Conservation (phyloP, 1,140 invertebrate genomes). For the Ceratosolen fusciceps region DNA sequence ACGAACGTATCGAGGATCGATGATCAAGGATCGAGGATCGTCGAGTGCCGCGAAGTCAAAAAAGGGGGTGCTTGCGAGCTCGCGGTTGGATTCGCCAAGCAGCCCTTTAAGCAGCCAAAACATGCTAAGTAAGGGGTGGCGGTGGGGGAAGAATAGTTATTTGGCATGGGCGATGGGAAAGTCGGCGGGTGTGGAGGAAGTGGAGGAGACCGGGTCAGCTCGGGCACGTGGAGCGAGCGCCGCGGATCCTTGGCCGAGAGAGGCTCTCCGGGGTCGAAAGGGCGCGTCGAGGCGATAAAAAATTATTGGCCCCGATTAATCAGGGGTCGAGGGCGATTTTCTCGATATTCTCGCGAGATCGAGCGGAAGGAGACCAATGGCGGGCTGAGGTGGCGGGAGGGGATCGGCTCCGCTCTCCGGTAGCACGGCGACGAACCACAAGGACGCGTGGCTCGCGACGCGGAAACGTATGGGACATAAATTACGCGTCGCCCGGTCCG, state of each 20-base stretch:
- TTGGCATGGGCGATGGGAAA: too few species aligned
- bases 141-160: too few species aligned
- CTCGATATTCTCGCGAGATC: conserved; percentile 65
- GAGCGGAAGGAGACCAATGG: conserved; percentile 46
- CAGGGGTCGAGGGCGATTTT: conserved; percentile 60
- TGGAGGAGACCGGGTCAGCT: conserved; percentile 57
- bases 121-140: too few species aligned
- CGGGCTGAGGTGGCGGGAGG: not conserved
- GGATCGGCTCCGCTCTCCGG: conserved; percentile 53
- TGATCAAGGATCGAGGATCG: too few species aligned
- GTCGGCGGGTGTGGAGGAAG: too few species aligned
- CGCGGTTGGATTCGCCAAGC: too few species aligned
- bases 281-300: conserved; percentile 54
- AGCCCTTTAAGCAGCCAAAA: too few species aligned
- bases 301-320: conserved; percentile 65
- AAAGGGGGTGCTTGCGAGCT: too few species aligned
- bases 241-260: conserved; percentile 31
- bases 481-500: conserved; percentile 64
- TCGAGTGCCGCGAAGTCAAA: too few species aligned
- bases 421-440: too few species aligned
- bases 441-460: conserved; percentile 54
- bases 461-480: conserved; percentile 69
- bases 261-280: too few species aligned
- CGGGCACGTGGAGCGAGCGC: not conserved
- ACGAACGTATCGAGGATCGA: too few species aligned